Base-by-base conservation (phyloP, 2,797 vertebrate genomes). In the Tolypeutes matacus region DNA sequence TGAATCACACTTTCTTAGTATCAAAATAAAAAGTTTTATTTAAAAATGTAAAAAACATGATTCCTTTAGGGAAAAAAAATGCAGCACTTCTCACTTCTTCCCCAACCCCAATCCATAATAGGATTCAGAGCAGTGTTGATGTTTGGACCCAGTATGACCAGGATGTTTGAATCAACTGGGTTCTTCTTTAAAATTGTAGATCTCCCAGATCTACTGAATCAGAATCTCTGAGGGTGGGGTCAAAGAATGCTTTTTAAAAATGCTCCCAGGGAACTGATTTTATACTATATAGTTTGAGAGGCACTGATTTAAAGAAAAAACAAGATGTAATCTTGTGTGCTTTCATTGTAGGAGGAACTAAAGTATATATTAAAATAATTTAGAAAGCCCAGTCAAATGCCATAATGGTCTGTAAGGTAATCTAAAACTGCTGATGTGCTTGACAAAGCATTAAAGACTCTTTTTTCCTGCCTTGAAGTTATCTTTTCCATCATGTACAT, bases 401-500 rank as follows among this genome's bases (percentile, higher is more conserved):
- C 98, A 21, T 99, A 99, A 65, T 98, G 99, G 69, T 98, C 98
- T 91, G 98, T 98, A 69, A 99, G 98, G 98, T 99, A 99, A 98
- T 99, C 99, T 89, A 99, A 98, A 86, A 99, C 99, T 42, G 99
- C 99, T 53, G 99, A 99, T 29, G 99, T 99, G 96, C 99, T 99
- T 87, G 99, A 99, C 67, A 99, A 98, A 97, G 99, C 98, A 91
- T 99, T 99, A 96, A 99, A 99, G 84, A 99, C 96, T 94, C 98
- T 99, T 94, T 99, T 99, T 97, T 99, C 99, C 46, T 99, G 99
- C 97, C 99, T 99, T 89, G 99, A 99, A 96, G 98, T 99, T 95
- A 99, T 98, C 60, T 98, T 99, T 97, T 99, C 99, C 98, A 99
- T 98, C 99, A 99, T 99, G 98, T 99, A 99, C 97, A 99, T 99